A percentile compares a stretch with the other conserved stretches of the same genome.
Conservation (phyloP, 2,113 vertebrate genomes). For the Pionites leucogaster region DNA sequence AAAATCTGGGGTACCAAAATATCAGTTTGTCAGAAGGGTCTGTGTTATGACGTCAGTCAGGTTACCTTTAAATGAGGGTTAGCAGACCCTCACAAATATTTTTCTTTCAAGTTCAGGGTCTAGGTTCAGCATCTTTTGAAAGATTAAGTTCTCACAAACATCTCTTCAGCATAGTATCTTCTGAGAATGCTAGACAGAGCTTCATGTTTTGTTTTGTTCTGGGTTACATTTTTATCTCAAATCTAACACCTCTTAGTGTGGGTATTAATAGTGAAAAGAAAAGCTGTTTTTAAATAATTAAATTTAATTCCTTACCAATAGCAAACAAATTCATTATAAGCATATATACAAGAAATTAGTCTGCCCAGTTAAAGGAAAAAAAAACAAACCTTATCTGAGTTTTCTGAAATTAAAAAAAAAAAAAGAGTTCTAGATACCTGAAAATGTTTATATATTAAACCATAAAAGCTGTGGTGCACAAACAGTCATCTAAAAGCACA, state of each 20-base stretch:
- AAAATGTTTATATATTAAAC: not conserved
- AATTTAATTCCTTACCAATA: not conserved
- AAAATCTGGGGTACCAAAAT: not conserved
- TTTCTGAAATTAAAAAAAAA: not conserved
- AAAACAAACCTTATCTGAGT: not conserved
- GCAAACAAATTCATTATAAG: not conserved
- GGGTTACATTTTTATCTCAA: not conserved
- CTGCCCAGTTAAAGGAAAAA: not conserved
- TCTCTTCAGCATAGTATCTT: not conserved
- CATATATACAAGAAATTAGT: not conserved
- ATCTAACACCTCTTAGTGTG: not conserved
- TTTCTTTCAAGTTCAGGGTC: not conserved
- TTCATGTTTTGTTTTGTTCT: not conserved
- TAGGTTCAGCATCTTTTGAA: not conserved
- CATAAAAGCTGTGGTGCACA: not conserved
- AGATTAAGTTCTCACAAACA: not conserved
- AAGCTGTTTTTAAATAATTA: rapidly evolving
- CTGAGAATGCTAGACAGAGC: not conserved
- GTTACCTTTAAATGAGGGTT: not conserved
- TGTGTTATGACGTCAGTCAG: not conserved
- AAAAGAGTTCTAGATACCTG: not conserved
- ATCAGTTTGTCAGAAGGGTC: not conserved
- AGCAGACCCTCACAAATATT: not conserved
- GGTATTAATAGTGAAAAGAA: not conserved
- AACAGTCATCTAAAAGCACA: not conserved